Conservation (phyloP, 2,888 invertebrate species). For the Latheticus oryzae region DNA sequence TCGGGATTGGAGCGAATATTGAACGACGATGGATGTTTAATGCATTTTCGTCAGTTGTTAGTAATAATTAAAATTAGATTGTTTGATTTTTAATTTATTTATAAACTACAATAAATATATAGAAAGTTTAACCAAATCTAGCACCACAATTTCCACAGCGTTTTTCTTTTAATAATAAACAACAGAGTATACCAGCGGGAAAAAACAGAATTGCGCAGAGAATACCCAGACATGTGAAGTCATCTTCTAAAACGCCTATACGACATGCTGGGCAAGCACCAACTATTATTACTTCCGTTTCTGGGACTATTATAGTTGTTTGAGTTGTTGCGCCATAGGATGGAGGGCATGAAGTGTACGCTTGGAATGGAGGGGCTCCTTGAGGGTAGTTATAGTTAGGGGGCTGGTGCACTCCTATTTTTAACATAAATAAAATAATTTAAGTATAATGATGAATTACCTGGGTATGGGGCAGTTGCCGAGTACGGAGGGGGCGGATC, state of each 20-base stretch:
- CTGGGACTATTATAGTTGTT: constrained; percentile 71
- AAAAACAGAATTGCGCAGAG: constrained; percentile 88
- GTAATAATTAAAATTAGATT: too few relatives aligned
- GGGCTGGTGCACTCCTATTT: constrained; percentile 28
- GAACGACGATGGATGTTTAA: constrained; percentile 89
- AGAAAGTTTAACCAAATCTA: constrained; percentile 73
- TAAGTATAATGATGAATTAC: constrained; percentile 3
- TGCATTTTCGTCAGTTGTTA: constrained; percentile 70
- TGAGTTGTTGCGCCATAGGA: constrained; percentile 50
- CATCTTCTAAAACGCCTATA: constrained; percentile 88
- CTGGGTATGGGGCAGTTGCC: constrained; percentile 21
- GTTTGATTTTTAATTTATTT: too few relatives aligned
- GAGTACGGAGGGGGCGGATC: constrained; percentile 39
- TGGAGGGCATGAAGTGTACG: constrained; percentile 20
- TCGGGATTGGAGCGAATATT: constrained; percentile 86
- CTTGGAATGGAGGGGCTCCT: constrained; percentile 11
- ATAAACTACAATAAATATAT: too few relatives aligned
- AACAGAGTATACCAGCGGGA: constrained; percentile 88
- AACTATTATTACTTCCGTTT: constrained; percentile 83
- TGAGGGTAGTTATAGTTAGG: constrained; percentile 14
- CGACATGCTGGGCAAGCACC: constrained; percentile 91
- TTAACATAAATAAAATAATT: neutral
- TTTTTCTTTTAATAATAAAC: constrained; percentile 84
- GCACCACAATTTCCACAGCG: constrained; percentile 91
- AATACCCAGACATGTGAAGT: constrained; percentile 86